Conservation (phyloP, 2,888 invertebrate genomes). For the Thelaira solivaga region DNA sequence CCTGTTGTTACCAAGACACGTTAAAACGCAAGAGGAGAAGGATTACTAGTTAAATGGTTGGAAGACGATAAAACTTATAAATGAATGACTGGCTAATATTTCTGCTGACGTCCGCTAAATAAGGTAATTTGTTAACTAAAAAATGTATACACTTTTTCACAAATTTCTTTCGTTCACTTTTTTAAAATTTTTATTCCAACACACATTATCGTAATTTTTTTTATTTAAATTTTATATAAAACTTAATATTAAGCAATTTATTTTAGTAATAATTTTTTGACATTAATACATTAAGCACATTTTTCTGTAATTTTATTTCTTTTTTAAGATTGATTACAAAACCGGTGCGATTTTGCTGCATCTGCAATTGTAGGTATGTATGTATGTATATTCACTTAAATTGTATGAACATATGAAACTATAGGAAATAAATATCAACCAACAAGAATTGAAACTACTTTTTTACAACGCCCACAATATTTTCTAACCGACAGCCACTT, state of each 20-base stretch:
- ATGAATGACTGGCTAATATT: slow-evolving; percentile 7
- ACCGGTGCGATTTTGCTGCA: neutral
- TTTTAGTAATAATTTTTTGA: neutral
- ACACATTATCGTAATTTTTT: neutral
- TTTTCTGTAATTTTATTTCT: neutral
- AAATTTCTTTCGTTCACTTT: neutral
- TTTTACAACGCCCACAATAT: neutral
- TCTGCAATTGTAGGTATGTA: slow-evolving; percentile 12
- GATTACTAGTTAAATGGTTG: slow-evolving; percentile 25
- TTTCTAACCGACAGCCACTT: neutral
- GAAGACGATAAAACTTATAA: slow-evolving; percentile 15
- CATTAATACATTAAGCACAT: neutral
- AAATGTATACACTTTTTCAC: no score
- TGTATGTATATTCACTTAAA: no score
- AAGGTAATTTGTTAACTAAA: no score
- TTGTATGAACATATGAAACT: no score
- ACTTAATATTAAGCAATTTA: no score
- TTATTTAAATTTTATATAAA: neutral
- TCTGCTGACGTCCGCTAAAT: slow-evolving; percentile 54
- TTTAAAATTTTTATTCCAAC: no score
- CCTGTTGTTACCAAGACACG: slow-evolving; percentile 56
- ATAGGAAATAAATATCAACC: no score
- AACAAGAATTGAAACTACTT: slow-evolving; percentile 17
- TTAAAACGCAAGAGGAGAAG: slow-evolving; percentile 19
- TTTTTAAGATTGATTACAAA: slow-evolving; percentile 2